phyloP scores from a whole-genome alignment of 2,888 invertebrate genomes.

The Monoplex corrugatus region DNA sequence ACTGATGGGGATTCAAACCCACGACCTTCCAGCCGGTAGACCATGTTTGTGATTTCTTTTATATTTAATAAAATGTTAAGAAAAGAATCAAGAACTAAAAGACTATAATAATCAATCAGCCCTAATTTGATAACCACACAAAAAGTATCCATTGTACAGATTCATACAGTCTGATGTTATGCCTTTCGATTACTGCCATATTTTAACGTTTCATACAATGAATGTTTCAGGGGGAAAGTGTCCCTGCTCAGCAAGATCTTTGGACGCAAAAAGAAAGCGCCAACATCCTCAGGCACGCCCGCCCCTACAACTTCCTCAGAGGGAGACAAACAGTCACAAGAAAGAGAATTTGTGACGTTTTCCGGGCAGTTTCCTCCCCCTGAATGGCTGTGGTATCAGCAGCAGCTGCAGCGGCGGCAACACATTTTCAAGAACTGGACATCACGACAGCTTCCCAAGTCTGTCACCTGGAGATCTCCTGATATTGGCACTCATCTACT shows the following conservation, averaged over 20 bases:
- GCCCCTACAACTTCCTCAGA: conserved; percentile 51
- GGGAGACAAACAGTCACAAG: conserved; percentile 67
- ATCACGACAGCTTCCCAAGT: conserved; percentile 67
- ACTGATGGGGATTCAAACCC: too few relatives aligned
- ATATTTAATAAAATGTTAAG: too few relatives aligned
- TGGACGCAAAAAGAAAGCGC: conserved; percentile 91
- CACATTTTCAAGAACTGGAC: conserved; percentile 75
- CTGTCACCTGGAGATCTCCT: conserved; percentile 49
- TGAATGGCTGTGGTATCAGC: conserved; percentile 87
- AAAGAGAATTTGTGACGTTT: conserved; percentile 89
- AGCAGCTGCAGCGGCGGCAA: conserved; percentile 71
- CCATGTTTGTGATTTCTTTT: too few relatives aligned
- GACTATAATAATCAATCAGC: too few relatives aligned
- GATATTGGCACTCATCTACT: neutral
- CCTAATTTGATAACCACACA: too few relatives aligned
- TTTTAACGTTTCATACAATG: too few relatives aligned
- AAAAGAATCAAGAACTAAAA: too few relatives aligned
- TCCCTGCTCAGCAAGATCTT: conserved; percentile 85
- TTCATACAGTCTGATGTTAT: too few relatives aligned
- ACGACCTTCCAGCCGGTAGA: too few relatives aligned
- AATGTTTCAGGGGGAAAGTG: conserved; percentile 74
- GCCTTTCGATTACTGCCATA: too few relatives aligned
- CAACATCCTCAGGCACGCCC: conserved; percentile 79
- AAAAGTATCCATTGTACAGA: too few relatives aligned
- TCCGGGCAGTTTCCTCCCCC: conserved; percentile 96